Conservation (phyloP, 2,888 invertebrate genomes). For the Pardosa pseudoannulata region DNA sequence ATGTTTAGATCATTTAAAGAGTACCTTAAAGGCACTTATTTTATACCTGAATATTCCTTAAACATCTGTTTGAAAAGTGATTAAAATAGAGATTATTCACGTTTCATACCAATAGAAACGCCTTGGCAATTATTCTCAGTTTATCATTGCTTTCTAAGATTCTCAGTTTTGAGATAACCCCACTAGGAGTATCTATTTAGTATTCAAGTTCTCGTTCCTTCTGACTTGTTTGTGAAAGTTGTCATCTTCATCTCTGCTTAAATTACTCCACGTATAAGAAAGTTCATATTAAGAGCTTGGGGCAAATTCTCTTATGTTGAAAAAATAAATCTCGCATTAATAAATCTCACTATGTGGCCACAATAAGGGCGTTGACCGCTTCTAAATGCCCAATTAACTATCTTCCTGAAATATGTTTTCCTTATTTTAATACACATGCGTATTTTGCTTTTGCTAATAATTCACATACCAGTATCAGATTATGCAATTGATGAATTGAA, state of each 20-base stretch:
- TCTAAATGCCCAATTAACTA: slow-evolving; percentile 4
- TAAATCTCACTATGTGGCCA: slow-evolving; percentile 22
- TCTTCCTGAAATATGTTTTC: background rate
- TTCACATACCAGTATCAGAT: no score
- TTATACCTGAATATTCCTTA: no score
- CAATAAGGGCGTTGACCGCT: slow-evolving; percentile 48
- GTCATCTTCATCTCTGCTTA: slow-evolving; percentile 26
- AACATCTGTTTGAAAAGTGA: no score
- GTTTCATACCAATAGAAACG: background rate
- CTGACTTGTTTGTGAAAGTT: slow-evolving; percentile 59
- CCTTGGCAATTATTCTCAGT: background rate
- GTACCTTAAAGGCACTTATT: no score
- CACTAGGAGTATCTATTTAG: slow-evolving; percentile 41
- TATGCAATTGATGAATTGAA: no score
- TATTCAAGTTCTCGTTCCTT: slow-evolving; percentile 47
- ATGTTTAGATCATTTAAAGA: no score
- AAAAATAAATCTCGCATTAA: slow-evolving; percentile 35
- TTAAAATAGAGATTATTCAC: no score
- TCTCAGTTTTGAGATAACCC: slow-evolving; percentile 57
- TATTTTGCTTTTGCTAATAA: background rate
- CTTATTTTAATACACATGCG: background rate
- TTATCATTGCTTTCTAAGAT: background rate
- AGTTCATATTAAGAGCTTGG: slow-evolving; percentile 4
- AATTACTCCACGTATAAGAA: background rate
- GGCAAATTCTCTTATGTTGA: slow-evolving; percentile 1